Conservation (phyloP, 2,113 vertebrate genomes). For the Aspidoscelis tigris region DNA sequence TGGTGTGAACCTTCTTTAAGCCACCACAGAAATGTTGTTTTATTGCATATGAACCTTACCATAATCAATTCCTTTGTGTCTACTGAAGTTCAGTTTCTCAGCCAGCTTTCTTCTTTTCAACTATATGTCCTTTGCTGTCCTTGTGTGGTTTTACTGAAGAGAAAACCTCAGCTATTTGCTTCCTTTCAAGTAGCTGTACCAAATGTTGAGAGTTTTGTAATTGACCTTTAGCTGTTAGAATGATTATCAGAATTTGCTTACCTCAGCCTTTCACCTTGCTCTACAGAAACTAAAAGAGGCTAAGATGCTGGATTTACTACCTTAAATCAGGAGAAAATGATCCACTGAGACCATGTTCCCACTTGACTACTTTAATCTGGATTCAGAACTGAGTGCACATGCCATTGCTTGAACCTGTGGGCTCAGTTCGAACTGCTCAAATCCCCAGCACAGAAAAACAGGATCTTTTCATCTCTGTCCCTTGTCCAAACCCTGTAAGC, state of each 20-base stretch:
- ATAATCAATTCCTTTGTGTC: not conserved
- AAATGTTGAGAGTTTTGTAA: not conserved
- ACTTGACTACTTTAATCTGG: too few relatives aligned
- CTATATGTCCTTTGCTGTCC: not conserved
- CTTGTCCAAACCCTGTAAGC: too few relatives aligned
- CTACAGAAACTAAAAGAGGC: not conserved
- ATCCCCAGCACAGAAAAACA: too few relatives aligned
- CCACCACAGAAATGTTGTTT: not conserved
- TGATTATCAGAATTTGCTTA: not conserved
- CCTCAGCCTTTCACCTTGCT: not conserved
- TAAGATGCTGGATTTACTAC: not conserved
- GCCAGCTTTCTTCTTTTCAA: not conserved
- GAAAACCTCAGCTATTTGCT: not conserved
- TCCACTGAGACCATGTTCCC: too few relatives aligned
- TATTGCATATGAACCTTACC: not conserved
- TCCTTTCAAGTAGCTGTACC: not conserved
- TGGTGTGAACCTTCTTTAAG: too few relatives aligned
- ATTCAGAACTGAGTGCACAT: too few relatives aligned
- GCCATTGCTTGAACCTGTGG: too few relatives aligned
- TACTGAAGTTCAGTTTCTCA: too few relatives aligned
- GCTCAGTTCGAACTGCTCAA: too few relatives aligned
- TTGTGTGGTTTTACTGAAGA: not conserved
- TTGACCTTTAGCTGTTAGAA: not conserved
- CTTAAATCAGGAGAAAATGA: not conserved
- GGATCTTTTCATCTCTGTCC: too few relatives aligned